Evolutionary conservation across 1,140 invertebrate species (phyloP).

Genomic region (Drosophila navojoa): DNA sequence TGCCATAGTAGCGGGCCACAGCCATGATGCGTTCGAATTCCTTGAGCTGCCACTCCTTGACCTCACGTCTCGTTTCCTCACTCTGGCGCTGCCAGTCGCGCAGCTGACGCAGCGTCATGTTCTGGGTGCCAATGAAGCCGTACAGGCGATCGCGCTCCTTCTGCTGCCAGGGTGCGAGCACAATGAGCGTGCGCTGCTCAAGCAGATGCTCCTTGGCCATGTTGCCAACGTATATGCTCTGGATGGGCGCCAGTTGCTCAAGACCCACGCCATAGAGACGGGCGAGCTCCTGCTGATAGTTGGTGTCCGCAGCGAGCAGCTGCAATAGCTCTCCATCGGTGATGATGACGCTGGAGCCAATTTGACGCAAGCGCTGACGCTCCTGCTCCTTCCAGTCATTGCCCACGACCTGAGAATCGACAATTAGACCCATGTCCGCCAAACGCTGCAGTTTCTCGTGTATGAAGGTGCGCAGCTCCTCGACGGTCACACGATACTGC

Average conservation of each 20-base stretch:
- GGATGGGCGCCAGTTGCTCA: constrained; percentile 62
- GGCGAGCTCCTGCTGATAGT: constrained; percentile 61
- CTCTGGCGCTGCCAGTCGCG: constrained; percentile 73
- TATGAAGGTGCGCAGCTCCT: constrained; percentile 65
- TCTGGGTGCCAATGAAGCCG: constrained; percentile 74
- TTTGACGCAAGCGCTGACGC: constrained; percentile 54
- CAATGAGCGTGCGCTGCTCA: constrained; percentile 57
- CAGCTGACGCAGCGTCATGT: constrained; percentile 64
- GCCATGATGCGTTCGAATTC: constrained; percentile 66
- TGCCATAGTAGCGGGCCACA: constrained; percentile 68
- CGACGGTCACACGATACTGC: constrained; percentile 60
- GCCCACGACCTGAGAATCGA: constrained; percentile 22
- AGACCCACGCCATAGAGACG: constrained; percentile 56
- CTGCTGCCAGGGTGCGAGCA: constrained; percentile 67
- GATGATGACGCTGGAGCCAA: constrained; percentile 60
- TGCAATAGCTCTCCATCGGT: constrained; percentile 65
- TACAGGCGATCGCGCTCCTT: constrained; percentile 77
- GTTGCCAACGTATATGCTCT: constrained; percentile 52
- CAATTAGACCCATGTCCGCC: constrained; percentile 55
- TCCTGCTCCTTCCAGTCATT: constrained; percentile 69
- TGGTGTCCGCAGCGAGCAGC: constrained; percentile 59
- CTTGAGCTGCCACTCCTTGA: constrained; percentile 73
- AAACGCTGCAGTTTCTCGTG: constrained; percentile 59
- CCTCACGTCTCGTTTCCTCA: constrained; percentile 36
- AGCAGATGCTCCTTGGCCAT: constrained; percentile 56